Evolutionary conservation across 2,113 vertebrate species (phyloP), one percentile per base, ranked within the genome.

Genomic region (Coreoperca whiteheadi): DNA sequence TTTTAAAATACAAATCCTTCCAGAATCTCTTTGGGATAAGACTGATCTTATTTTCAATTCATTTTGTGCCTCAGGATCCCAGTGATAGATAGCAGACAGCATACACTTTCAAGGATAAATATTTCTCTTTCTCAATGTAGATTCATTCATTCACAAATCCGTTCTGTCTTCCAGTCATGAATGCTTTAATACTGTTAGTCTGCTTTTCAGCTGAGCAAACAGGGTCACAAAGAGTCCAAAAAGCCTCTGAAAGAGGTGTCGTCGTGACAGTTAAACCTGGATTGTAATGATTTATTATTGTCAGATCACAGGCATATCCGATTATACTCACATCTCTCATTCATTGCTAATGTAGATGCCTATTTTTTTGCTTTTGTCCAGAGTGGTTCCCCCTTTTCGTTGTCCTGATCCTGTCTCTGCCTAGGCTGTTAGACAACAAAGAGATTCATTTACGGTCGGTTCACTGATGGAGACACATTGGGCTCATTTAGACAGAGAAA

Each of bases 371-470:
- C 50, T 28, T 43, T 14, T 16, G 1, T 64, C 68, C 82, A 41
- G 60, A 39, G 77, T 34, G 66, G 73, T 69, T 64, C 54, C 43
- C 41, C 30, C 48, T 79, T 75, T 76, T 74, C 84, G 84, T 84
- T 81, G 85, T 87, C 61, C 57, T 1, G 34, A 76, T 78, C 70
- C 25, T 51, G 16, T 79, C 75, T 25, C 76, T 63, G 63, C 71
- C 37, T 2, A 8, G 77, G 69, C 76, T 79, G 84, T 88, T 83
- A 85, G 89, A 90, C 89, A 89, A 92, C 91, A 92, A 90, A 89
- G 89, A 89, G 87, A 87, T 84, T 76, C 83, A 92, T 91, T 92
- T 91, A 88, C 91, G 79, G 91, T 82, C 46, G 18, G 23, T 83
- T 78, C 77, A 28, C 76, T 90, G 78, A 79, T 79, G 76, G 85